A percentile compares a stretch with the other conserved stretches of the same genome.
Conservation (phyloP, 2,113 vertebrate genomes). For the Psittacus erithacus region DNA sequence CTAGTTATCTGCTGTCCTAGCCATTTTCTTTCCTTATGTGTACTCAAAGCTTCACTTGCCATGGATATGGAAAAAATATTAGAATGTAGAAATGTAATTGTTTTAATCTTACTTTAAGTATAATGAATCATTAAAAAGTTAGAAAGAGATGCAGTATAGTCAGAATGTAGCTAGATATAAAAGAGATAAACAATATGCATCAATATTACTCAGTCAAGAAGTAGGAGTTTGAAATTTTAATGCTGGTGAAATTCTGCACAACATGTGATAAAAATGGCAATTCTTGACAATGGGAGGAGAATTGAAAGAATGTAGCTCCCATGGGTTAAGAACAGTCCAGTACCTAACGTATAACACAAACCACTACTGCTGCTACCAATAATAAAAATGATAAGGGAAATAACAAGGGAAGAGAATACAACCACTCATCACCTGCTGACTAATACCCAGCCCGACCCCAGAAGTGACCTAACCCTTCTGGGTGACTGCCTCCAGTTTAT, state of each 20-base stretch:
- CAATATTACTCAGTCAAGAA: not conserved
- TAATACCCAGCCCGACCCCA: too few species aligned
- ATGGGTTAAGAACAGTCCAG: too few species aligned
- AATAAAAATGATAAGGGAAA: too few species aligned
- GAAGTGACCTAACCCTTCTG: too few species aligned
- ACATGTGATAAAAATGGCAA: not conserved
- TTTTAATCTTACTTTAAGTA: not conserved
- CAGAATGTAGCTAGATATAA: not conserved
- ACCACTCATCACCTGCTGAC: too few species aligned
- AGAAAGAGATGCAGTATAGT: not conserved
- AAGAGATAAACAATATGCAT: not conserved
- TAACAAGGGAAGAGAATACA: too few species aligned
- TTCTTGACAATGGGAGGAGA: not conserved
- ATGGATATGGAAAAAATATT: not conserved
- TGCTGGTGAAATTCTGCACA: not conserved
- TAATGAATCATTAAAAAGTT: not conserved
- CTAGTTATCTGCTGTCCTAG: not conserved
- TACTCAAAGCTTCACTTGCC: not conserved
- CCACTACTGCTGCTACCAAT: too few species aligned
- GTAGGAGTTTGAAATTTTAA: not conserved
- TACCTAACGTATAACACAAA: too few species aligned
- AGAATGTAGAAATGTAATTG: not conserved
- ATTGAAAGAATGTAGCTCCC: too few species aligned
- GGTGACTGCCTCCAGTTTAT: too few species aligned
- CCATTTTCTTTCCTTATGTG: not conserved